Evolutionary conservation across 2,797 vertebrate genomes (phyloP).

Genomic region (Borostomias antarcticus): DNA sequence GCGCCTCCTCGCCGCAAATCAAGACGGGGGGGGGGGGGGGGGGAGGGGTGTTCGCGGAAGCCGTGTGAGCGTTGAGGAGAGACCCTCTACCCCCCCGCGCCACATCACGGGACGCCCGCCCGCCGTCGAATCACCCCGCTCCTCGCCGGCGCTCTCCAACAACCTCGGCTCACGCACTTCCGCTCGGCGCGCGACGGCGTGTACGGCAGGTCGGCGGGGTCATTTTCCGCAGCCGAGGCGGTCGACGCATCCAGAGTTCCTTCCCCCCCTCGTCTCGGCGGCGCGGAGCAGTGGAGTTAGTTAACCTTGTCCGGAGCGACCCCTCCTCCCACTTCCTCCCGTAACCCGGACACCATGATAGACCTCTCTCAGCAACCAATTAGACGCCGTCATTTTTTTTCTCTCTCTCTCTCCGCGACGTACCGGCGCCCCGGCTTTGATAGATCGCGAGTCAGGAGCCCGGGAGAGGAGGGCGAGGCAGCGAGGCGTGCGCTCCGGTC

Average conservation of each 20-base stretch:
- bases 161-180: no score
- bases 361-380: slow-evolving; percentile 75
- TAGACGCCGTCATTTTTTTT: slow-evolving; percentile 69
- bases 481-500: slow-evolving; percentile 66
- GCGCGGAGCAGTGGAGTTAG: slow-evolving; percentile 50
- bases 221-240: no score
- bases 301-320: slow-evolving; percentile 71
- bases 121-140: no score
- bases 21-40: no score
- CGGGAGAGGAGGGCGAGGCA: slow-evolving; percentile 46
- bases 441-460: slow-evolving; percentile 64
- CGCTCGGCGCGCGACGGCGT: no score
- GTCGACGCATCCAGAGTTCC: slow-evolving; percentile 19
- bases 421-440: slow-evolving; percentile 56
- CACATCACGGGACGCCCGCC: no score
- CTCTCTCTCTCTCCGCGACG: slow-evolving; percentile 25
- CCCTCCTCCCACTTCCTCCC: slow-evolving; percentile 41
- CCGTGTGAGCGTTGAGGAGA: slow-evolving; percentile 4
- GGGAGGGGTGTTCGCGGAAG: slow-evolving; percentile 23
- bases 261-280: not conserved
- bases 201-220: no score
- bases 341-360: slow-evolving; percentile 57
- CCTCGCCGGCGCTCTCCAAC: no score
- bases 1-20: slow-evolving; percentile 14
- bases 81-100: not conserved